Evolutionary conservation across 2,797 vertebrate genomes (phyloP), one percentile per base, ranked within the genome.

Genomic region (Sylvia borin): DNA sequence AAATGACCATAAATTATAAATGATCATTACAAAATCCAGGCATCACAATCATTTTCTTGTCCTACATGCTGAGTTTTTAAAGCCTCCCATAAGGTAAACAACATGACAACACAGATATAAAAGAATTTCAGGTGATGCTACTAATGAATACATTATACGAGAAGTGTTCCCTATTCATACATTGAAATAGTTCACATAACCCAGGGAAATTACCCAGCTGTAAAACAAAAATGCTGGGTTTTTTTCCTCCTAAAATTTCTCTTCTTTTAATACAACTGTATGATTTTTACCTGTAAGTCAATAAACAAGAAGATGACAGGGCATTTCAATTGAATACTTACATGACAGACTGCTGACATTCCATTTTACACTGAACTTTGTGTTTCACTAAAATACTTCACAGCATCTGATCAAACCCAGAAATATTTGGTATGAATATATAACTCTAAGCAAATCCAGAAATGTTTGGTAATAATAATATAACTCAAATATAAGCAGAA

Each of bases 1-100:
- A 79, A 95, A 92, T 62, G 83, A 66, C 66, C 70, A 84, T 77
- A 93, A 90, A 94, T 91, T 93, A 93, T 80, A 94, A 95, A 91
- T 16, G 14, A 95, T 91, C 85, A 62, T 92, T 77, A 79, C 53
- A 93, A 94, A 87, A 92, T 50, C 45, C 61, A 94, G 51, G 53
- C 83, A 66, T 79, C 48, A 64, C 48, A 76, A 79, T 38, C 3
- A 36, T 77, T 81, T 86, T 93, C 36, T 73, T 65, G 53, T 57
- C 51, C 76, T 80, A 43, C 20, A 47, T 10, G 5, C 18, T 6
- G 32, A 84, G 25, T 55, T 84, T 72, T 70, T 78, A 54, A 84
- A 95, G 29, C 27, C 19, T 92, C 48, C 24, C 12, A 13, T 22
- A 67, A 61, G 15, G 55, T 47, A 89, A 92, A 57, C 55, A 73